These are phyloP conservation scores for Copidosoma aretas DNA, from an alignment of 2,888 invertebrate species.

Conservation along the genomic window DNA sequence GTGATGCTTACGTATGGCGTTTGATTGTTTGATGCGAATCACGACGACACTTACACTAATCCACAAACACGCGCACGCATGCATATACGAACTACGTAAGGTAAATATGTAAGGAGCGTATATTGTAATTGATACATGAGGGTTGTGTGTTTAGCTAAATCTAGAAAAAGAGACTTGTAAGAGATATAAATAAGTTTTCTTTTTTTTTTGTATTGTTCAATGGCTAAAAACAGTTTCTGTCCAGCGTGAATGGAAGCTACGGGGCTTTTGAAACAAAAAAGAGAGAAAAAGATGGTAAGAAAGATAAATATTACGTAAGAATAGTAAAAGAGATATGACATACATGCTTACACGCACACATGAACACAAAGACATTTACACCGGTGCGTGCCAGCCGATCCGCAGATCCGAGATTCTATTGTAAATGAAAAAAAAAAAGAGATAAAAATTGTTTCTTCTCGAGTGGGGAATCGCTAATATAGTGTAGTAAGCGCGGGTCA, in stretches of 20 bases:
- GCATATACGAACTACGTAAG: conserved; percentile 8
- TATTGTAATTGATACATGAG: neutral
- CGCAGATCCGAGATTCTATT: conserved; percentile 32
- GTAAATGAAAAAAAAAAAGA: conserved; percentile 11
- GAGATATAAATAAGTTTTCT: too few relatives aligned
- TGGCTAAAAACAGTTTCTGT: conserved; percentile 6
- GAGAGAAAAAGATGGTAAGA: conserved; percentile 9
- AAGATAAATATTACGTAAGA: conserved; percentile 14
- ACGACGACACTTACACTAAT: conserved; percentile 14
- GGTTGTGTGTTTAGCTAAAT: too few relatives aligned
- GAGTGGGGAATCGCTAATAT: conserved; percentile 10
- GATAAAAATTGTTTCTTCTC: conserved; percentile 28
- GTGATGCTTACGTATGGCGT: too few relatives aligned
- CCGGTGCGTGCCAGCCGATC: conserved; percentile 36
- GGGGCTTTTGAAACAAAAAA: too few relatives aligned
- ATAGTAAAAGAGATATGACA: conserved; percentile 27
- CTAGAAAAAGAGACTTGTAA: too few relatives aligned
- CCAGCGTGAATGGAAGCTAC: conserved; percentile 9
- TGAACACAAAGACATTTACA: conserved; percentile 32
- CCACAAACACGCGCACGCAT: neutral
- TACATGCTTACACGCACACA: conserved; percentile 27
- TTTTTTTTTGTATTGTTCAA: too few relatives aligned
- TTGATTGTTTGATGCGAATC: too few relatives aligned
- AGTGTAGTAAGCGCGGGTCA: neutral
- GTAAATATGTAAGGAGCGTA: neutral